Conservation (phyloP, 2,113 vertebrate genomes). For the Phalacrocorax aristotelis region DNA sequence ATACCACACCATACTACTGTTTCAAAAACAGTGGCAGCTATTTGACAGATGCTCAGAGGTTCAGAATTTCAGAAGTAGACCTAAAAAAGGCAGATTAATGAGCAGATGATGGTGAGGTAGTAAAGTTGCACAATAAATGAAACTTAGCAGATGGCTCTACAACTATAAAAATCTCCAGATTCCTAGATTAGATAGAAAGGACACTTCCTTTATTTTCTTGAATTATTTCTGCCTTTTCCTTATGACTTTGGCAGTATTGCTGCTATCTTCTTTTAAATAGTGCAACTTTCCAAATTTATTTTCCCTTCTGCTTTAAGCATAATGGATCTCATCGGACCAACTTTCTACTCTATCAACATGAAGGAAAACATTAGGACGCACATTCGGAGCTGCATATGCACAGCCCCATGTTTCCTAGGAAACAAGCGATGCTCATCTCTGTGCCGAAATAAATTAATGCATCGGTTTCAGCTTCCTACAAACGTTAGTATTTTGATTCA, state of each 20-base stretch:
- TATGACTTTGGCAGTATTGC: neutral
- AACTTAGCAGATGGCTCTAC: slow-evolving; percentile 58
- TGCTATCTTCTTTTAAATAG: neutral
- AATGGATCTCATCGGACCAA: slow-evolving; percentile 50
- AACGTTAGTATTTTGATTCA: slow-evolving; percentile 28
- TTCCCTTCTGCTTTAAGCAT: slow-evolving; percentile 50
- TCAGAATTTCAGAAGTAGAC: slow-evolving; percentile 28
- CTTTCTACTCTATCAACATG: slow-evolving; percentile 12
- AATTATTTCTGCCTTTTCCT: slow-evolving; percentile 44
- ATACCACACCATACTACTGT: neutral
- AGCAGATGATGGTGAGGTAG: slow-evolving; percentile 41
- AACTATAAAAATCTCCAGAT: slow-evolving; percentile 52
- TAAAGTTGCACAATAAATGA: slow-evolving; percentile 46
- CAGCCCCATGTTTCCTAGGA: slow-evolving; percentile 70
- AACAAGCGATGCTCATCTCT: slow-evolving; percentile 62
- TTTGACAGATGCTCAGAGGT: slow-evolving; percentile 44
- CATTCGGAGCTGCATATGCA: slow-evolving; percentile 50
- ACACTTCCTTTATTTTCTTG: slow-evolving; percentile 30
- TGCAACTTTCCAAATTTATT: slow-evolving; percentile 34
- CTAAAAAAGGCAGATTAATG: slow-evolving; percentile 56
- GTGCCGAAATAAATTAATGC: slow-evolving; percentile 54
- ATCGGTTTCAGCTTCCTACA: neutral
- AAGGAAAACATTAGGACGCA: slow-evolving; percentile 45
- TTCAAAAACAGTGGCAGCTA: neutral
- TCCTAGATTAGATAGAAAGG: slow-evolving; percentile 13